Conservation (phyloP, 2,888 invertebrate genomes). For the Zygothrica quintamaculata region DNA sequence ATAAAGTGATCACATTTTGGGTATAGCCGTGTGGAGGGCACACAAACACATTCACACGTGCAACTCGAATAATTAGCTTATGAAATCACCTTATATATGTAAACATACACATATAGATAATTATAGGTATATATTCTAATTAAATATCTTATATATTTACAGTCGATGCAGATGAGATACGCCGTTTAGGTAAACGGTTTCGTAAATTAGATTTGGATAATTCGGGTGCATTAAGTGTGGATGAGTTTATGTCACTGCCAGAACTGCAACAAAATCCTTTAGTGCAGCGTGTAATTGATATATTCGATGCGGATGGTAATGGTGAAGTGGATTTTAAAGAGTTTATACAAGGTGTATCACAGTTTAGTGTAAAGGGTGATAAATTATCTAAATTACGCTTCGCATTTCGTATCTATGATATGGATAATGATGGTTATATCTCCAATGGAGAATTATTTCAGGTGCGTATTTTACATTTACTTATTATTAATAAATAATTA, state of each 20-base stretch:
- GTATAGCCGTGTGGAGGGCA: background rate
- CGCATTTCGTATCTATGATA: slow-evolving; percentile 99
- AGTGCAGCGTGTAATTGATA: slow-evolving; percentile 99
- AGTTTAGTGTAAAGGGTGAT: slow-evolving; percentile 99
- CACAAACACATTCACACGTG: slow-evolving; percentile 29
- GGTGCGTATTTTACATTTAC: slow-evolving; percentile 86
- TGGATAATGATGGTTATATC: slow-evolving; percentile 99
- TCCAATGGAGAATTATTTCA: slow-evolving; percentile 99
- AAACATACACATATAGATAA: no score
- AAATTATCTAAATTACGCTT: slow-evolving; percentile 99
- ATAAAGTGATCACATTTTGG: slow-evolving; percentile 48
- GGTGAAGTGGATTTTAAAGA: slow-evolving; percentile 97
- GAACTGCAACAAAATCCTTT: slow-evolving; percentile 99
- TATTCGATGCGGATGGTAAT: slow-evolving; percentile 99
- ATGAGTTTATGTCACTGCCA: slow-evolving; percentile 99
- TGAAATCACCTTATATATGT: slow-evolving; percentile 32
- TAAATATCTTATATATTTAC: background rate
- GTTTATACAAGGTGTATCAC: slow-evolving; percentile 99
- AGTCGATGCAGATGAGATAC: slow-evolving; percentile 99
- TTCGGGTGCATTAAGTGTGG: slow-evolving; percentile 98
- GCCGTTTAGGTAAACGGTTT: slow-evolving; percentile 99
- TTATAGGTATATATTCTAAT: background rate
- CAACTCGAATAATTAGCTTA: slow-evolving; percentile 34
- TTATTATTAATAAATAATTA: background rate
- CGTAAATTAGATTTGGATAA: slow-evolving; percentile 99